A percentile compares a stretch with the other conserved stretches of the same genome.
Conservation (phyloP, 2,797 vertebrate species). For the Zalophus californianus region DNA sequence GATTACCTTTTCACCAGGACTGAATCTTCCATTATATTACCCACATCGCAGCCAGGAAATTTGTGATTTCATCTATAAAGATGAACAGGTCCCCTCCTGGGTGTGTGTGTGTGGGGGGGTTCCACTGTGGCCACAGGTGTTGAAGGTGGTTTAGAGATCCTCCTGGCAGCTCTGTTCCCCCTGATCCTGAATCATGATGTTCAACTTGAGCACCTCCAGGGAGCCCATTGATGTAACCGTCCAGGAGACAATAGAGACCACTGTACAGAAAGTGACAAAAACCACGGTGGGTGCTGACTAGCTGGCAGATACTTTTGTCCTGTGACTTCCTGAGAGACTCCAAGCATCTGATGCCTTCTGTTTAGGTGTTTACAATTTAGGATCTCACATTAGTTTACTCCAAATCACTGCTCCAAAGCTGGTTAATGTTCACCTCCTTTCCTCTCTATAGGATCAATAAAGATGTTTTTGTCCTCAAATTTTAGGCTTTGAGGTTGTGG, state of each 20-base stretch:
- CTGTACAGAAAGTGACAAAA: not conserved
- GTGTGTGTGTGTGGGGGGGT: conserved; percentile 64
- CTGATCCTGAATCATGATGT: conserved; percentile 92
- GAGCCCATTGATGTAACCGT: conserved; percentile 94
- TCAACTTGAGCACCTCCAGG: conserved; percentile 92
- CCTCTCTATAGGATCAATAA: not conserved
- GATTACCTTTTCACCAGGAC: conserved; percentile 94
- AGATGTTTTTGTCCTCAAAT: not conserved
- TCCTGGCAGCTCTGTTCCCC: conserved; percentile 88
- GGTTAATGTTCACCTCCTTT: not conserved
- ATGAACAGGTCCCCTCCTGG: conserved; percentile 93
- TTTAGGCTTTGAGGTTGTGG: not conserved
- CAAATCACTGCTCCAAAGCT: not conserved
- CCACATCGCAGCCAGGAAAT: conserved; percentile 93
- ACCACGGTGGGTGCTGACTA: not conserved
- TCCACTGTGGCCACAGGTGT: conserved; percentile 92
- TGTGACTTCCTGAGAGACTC: not conserved
- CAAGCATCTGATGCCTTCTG: not conserved
- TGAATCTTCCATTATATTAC: conserved; percentile 90
- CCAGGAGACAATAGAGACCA: not conserved
- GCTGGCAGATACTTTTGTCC: not conserved
- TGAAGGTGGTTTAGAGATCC: conserved; percentile 90
- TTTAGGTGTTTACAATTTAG: not conserved
- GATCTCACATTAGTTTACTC: not conserved
- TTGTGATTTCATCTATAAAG: conserved; percentile 96